These are phyloP conservation scores for Scaptomyza caliginosa DNA, from an alignment of 2,888 invertebrate genomes.

Conservation along the genomic window DNA sequence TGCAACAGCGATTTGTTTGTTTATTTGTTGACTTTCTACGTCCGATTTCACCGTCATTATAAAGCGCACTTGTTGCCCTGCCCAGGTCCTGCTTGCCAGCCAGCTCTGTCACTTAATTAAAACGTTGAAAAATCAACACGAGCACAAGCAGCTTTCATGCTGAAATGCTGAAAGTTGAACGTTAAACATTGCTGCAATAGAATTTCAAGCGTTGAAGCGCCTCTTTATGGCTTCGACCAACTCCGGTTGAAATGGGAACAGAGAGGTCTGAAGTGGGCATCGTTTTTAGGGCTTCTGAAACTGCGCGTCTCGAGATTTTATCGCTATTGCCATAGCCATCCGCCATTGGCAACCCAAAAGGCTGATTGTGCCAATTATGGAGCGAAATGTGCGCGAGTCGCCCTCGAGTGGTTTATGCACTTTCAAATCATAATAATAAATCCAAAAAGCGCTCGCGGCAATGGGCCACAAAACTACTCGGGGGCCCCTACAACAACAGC, in stretches of 20 bases:
- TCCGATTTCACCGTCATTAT: slow-evolving; percentile 65
- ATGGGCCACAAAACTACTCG: slow-evolving; percentile 36
- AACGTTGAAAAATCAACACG: slow-evolving; percentile 77
- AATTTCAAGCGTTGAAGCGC: slow-evolving; percentile 52
- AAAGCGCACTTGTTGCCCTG: slow-evolving; percentile 57
- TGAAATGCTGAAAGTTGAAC: slow-evolving; percentile 15
- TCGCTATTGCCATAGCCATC: slow-evolving; percentile 43
- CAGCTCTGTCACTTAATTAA: slow-evolving; percentile 73
- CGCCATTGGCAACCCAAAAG: slow-evolving; percentile 44
- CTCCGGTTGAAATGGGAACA: slow-evolving; percentile 5
- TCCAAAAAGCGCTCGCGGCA: slow-evolving; percentile 62
- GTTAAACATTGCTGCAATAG: slow-evolving; percentile 34
- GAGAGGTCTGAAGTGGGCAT: slow-evolving; percentile 44
- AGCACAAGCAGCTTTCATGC: not conserved
- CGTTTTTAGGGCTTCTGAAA: slow-evolving; percentile 41
- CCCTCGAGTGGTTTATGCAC: slow-evolving; percentile 79
- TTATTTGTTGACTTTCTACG: slow-evolving; percentile 65
- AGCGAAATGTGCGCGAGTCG: slow-evolving; percentile 73
- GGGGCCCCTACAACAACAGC: slow-evolving; percentile 15
- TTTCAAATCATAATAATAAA: slow-evolving; percentile 79
- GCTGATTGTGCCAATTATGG: slow-evolving; percentile 78
- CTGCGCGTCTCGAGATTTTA: slow-evolving; percentile 65
- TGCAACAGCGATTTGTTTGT: slow-evolving; percentile 71
- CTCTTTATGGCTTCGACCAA: slow-evolving; percentile 60
- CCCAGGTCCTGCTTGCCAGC: slow-evolving; percentile 1